Evolutionary conservation across 2,888 invertebrate species (phyloP).

Genomic region (Chouioia cunea): DNA sequence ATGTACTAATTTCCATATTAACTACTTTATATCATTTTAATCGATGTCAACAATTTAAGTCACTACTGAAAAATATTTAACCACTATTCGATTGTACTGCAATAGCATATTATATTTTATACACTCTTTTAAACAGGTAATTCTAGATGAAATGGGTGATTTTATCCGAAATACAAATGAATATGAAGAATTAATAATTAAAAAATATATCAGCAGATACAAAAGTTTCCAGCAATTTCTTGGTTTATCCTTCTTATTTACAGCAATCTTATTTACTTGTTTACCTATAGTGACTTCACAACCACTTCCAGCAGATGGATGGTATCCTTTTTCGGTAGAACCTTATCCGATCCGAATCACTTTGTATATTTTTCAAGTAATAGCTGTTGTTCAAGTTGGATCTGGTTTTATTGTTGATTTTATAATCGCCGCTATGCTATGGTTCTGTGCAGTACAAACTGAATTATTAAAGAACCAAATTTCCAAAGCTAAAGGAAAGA

Average conservation of each 20-base stretch:
- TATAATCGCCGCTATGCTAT: constrained; percentile 55
- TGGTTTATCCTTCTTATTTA: constrained; percentile 51
- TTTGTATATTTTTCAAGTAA: constrained; percentile 53
- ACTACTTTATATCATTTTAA: no score
- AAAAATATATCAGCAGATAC: constrained; percentile 55
- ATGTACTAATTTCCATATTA: no score
- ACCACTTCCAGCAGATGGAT: constrained; percentile 55
- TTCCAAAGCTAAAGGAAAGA: constrained; percentile 6
- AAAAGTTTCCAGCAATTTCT: constrained; percentile 51
- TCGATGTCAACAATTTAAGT: no score
- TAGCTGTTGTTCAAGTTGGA: constrained; percentile 54
- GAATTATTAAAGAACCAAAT: constrained; percentile 54
- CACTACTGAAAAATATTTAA: no score
- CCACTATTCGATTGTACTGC: neutral
- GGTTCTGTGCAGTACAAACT: constrained; percentile 55
- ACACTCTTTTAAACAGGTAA: constrained; percentile 44
- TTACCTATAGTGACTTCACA: constrained; percentile 55
- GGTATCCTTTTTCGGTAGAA: constrained; percentile 59
- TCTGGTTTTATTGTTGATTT: constrained; percentile 52
- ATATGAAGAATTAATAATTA: constrained; percentile 49
- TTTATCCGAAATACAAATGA: constrained; percentile 47
- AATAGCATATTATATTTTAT: constrained; percentile 3
- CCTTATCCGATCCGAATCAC: constrained; percentile 38
- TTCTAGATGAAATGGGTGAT: constrained; percentile 51
- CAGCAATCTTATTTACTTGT: constrained; percentile 51